Evolutionary conservation across 2,888 invertebrate species (phyloP).

Genomic region (Zaprionus bogoriensis): DNA sequence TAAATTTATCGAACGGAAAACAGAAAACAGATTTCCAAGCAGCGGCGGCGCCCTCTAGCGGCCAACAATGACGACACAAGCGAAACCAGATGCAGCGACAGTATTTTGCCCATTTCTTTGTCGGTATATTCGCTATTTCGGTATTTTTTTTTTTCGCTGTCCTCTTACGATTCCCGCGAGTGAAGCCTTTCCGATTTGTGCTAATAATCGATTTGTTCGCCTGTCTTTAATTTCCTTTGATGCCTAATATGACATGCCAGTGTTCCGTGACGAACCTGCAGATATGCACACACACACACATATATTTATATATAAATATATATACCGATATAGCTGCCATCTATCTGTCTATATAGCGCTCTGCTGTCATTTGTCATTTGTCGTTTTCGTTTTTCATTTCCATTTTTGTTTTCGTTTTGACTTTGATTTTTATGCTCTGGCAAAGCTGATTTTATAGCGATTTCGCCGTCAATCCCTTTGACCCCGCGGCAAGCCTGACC

Average conservation of each 20-base stretch:
- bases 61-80: conserved; percentile 49
- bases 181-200: conserved; percentile 38
- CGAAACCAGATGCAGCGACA: conserved; percentile 62
- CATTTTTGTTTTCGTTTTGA: conserved; percentile 5
- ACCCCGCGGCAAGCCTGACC: not conserved
- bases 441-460: conserved; percentile 66
- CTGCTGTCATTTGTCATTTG: conserved; percentile 35
- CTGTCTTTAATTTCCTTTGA: conserved; percentile 68
- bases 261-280: not conserved
- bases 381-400: not conserved
- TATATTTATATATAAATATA: not conserved
- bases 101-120: conserved; percentile 22
- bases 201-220: conserved; percentile 75
- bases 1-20: conserved; percentile 77
- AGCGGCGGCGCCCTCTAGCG: conserved; percentile 28
- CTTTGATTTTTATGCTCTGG: conserved; percentile 35
- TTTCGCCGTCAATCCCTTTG: conserved; percentile 43
- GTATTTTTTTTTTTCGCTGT: not conserved
- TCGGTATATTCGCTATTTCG: not conserved
- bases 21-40: conserved; percentile 73
- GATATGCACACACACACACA: not conserved
- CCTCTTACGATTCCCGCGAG: not conserved
- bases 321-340: no score
- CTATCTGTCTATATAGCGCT: not conserved
- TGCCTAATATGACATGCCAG: conserved; percentile 32